Evolutionary conservation across 2,113 vertebrate genomes (phyloP).

Genomic region (human): GRCh38 chr2:13253001-13253500

Average conservation of each 20-base stretch:
- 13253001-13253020: neutral
- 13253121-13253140: neutral
- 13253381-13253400: neutral
- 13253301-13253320: neutral
- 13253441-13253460: neutral
- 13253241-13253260: neutral
- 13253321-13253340: neutral
- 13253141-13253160: neutral
- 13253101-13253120: neutral
- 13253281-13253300: neutral
- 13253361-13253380: neutral
- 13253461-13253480: neutral
- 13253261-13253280: neutral
- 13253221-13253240: too few relatives aligned
- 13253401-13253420: neutral
- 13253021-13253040: neutral
- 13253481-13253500: accelerated
- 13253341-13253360: neutral
- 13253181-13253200: neutral
- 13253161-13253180: neutral
- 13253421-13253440: neutral
- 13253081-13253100: neutral
- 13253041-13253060: neutral
- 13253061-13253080: neutral
- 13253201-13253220: neutral